phyloP scores from a whole-genome alignment of 2,888 invertebrate genomes.

The Rhorus exstirpatorius region DNA sequence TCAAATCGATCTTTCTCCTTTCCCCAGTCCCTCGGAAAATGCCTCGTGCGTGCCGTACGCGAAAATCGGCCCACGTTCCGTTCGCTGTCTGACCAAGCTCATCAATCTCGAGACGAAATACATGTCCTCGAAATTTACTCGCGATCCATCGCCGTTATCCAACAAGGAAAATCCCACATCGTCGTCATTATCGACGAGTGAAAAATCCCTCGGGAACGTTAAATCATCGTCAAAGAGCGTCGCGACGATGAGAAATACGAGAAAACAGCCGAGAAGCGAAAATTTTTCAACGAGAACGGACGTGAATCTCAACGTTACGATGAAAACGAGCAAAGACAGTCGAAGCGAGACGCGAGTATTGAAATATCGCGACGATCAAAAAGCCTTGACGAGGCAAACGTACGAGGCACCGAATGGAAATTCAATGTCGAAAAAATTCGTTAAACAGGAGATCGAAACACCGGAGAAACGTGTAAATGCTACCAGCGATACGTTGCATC shows the following conservation, averaged over 20 bases:
- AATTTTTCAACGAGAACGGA: constrained; percentile 58
- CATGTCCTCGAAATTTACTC: constrained; percentile 59
- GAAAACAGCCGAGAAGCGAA: constrained; percentile 62
- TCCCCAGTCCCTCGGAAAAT: constrained; percentile 65
- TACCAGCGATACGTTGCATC: constrained; percentile 69
- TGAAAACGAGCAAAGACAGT: constrained; percentile 14
- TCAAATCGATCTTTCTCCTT: not conserved
- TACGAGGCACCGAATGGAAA: too few species aligned
- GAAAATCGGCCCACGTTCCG: constrained; percentile 63
- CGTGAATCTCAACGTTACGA: too few species aligned
- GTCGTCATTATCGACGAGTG: constrained; percentile 71
- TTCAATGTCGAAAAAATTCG: not conserved
- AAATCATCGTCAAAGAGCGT: constrained; percentile 22
- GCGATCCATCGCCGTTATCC: constrained; percentile 60
- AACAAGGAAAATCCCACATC: constrained; percentile 69
- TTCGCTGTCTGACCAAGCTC: constrained; percentile 69
- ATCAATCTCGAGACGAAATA: constrained; percentile 72
- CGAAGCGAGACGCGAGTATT: constrained; percentile 58
- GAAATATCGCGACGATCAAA: constrained; percentile 32
- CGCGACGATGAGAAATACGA: not conserved
- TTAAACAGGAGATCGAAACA: constrained; percentile 6
- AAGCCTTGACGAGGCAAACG: not conserved
- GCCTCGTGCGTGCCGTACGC: constrained; percentile 66
- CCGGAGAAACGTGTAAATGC: constrained; percentile 54
- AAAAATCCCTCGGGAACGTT: constrained; percentile 61